phyloP scores from a whole-genome alignment of 2,113 vertebrate genomes.

The Amphilophus citrinellus region DNA sequence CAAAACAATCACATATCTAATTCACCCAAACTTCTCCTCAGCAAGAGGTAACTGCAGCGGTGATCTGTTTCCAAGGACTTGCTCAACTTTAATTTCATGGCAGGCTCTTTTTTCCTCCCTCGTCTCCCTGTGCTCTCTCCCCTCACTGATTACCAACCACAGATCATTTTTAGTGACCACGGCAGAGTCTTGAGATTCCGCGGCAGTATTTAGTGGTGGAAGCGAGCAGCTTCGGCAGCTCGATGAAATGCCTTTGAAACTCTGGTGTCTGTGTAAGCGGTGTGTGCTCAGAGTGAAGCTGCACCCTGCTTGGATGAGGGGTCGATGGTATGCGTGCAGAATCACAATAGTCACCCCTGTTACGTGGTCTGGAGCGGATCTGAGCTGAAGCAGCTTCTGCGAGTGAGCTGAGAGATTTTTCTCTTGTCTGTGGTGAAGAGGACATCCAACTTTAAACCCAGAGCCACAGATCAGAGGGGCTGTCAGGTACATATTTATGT shows the following conservation, averaged over 20 bases:
- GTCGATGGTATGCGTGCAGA: constrained; percentile 74
- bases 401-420: constrained; percentile 32
- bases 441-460: constrained; percentile 36
- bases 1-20: constrained; percentile 25
- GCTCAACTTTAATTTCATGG: constrained; percentile 46
- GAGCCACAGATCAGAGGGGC: constrained; percentile 37
- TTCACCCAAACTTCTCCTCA: constrained; percentile 2
- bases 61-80: constrained; percentile 44
- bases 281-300: constrained; percentile 34
- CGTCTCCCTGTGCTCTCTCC: not conserved
- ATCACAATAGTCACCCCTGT: constrained; percentile 76
- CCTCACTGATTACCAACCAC: constrained; percentile 56
- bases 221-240: constrained; percentile 65
- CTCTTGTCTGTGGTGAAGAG: constrained; percentile 33
- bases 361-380: constrained; percentile 64
- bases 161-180: constrained; percentile 64
- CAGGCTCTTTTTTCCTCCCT: not conserved
- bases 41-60: constrained; percentile 17
- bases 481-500: constrained; percentile 33
- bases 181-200: constrained; percentile 68
- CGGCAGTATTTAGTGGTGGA: constrained; percentile 64
- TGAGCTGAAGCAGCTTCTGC: constrained; percentile 45
- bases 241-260: constrained; percentile 68
- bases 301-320: constrained; percentile 45
- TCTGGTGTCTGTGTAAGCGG: constrained; percentile 52